Base-by-base conservation (phyloP, 1,140 invertebrate genomes). In the Achatina immaculata region DNA sequence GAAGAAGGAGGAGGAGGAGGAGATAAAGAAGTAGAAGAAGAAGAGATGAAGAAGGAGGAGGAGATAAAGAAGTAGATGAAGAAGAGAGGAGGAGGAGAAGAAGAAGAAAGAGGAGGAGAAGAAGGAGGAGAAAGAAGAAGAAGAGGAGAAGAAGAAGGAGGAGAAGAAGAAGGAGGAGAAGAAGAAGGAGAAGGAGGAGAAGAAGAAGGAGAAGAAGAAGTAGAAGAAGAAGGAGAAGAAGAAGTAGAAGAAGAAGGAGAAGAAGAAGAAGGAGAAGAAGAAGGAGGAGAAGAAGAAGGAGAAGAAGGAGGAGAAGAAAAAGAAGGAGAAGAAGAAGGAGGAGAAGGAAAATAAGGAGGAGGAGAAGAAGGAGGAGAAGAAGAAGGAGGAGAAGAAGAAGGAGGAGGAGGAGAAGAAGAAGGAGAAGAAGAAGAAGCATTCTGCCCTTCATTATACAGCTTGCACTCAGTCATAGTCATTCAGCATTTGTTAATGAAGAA, bases 381-480 rank as follows among this genome's bases (percentile, higher is more conserved):
- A 31, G 31, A 31, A 34, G 65, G 31, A 21, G 65, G 31, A 34
- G 31, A 31, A 68, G 65, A 31, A 34, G 31, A 34, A 31, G 31
- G 31, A 34, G 31, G 31, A 31, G 65, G 31, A 31, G 31, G 65
- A 68, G 65, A 68, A 31, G 31, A 31, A 68, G 65, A 31, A 34
- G 31, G 65, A 68, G 65, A 68, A 31, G 31, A 31, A 68, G 65
- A 68, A n/a, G n/a, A n/a, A n/a, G n/a, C n/a, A n/a, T n/a, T n/a
- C n/a, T n/a, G n/a, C n/a, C n/a, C n/a, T n/a, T n/a, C n/a, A n/a
- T n/a, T n/a, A n/a, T n/a, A n/a, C n/a, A n/a, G n/a, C n/a, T n/a
- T n/a, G n/a, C n/a, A n/a, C n/a, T n/a, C n/a, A n/a, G n/a, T n/a
- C n/a, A n/a, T n/a, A n/a, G n/a, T n/a, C n/a, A n/a, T n/a, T 14